A percentile compares a stretch with the other conserved stretches of the same genome.
Evolutionary conservation across 2,888 invertebrate genomes (phyloP).

Genomic region (Zygothrica quintamaculata): DNA sequence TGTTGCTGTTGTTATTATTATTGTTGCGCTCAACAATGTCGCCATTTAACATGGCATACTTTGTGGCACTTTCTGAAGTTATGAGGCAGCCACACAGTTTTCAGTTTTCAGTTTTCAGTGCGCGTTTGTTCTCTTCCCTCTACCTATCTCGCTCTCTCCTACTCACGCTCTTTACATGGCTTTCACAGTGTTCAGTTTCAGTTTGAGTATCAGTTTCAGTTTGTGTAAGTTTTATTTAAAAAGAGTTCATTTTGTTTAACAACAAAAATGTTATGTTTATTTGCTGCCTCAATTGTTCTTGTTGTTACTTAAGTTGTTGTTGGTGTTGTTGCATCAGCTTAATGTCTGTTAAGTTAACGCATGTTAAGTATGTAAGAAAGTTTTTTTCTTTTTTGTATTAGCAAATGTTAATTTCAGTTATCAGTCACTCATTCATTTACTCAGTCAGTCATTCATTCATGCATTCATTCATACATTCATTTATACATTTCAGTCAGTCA

Average conservation of each 20-base stretch:
- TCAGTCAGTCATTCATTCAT: constrained; percentile 19
- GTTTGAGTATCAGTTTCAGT: constrained; percentile 1
- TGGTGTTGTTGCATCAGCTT: constrained; percentile 1
- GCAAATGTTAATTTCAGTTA: constrained; percentile 15
- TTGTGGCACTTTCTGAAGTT: constrained; percentile 69
- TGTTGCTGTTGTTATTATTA: constrained; percentile 12
- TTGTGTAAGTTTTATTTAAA: constrained; percentile 15
- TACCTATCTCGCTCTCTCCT: too few species aligned
- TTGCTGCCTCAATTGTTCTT: too few species aligned
- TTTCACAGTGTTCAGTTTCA: constrained; percentile 9
- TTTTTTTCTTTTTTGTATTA: not conserved
- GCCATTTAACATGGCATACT: constrained; percentile 73
- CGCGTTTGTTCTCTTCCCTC: too few species aligned
- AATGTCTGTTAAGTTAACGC: too few species aligned
- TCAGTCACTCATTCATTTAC: constrained; percentile 14
- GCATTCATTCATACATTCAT: constrained; percentile 21
- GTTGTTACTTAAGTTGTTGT: not conserved
- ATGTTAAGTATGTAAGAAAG: not conserved
- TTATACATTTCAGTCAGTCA: constrained; percentile 14
- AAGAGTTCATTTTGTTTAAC: constrained; percentile 15
- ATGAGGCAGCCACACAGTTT: constrained; percentile 41
- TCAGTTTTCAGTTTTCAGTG: constrained; percentile 3
- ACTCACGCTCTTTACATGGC: constrained; percentile 3
- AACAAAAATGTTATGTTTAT: too few species aligned
- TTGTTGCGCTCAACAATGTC: constrained; percentile 68